These are phyloP conservation scores for Aplocera efformata DNA, from an alignment of 2,888 invertebrate genomes.

Conservation along the genomic window DNA sequence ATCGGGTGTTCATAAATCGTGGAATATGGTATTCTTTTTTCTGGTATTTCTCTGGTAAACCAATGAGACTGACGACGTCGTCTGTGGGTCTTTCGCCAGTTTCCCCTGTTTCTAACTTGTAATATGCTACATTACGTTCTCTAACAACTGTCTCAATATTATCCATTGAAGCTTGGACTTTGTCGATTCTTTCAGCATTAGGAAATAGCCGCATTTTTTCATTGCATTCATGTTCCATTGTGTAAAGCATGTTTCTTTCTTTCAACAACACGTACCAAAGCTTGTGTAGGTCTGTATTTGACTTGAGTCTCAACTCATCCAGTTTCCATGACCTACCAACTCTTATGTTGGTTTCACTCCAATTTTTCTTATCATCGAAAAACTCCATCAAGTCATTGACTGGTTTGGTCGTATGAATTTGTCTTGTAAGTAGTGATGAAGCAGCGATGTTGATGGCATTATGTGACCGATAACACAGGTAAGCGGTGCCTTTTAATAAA, in stretches of 20 bases:
- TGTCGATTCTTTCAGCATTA: conserved; percentile 95
- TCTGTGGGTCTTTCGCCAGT: conserved; percentile 88
- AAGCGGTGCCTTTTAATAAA: conserved; percentile 36
- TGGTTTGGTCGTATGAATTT: conserved; percentile 59
- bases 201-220: conserved; percentile 86
- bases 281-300: conserved; percentile 97
- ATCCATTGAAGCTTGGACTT: conserved; percentile 96
- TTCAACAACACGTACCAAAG: conserved; percentile 95
- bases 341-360: conserved; percentile 87
- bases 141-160: conserved; percentile 94
- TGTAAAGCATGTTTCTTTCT: conserved; percentile 97
- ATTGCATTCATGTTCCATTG: conserved; percentile 94
- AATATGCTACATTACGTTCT: conserved; percentile 95
- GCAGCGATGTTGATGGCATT: conserved; percentile 34
- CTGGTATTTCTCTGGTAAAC: conserved; percentile 79
- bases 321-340: conserved; percentile 92
- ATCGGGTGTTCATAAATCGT: conserved; percentile 82
- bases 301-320: conserved; percentile 96
- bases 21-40: conserved; percentile 84
- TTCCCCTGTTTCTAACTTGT: conserved; percentile 92
- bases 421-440: conserved; percentile 29
- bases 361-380: conserved; percentile 92
- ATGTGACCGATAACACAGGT: conserved; percentile 39
- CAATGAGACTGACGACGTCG: conserved; percentile 80
- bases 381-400: conserved; percentile 88